A percentile compares a stretch with the other conserved stretches of the same genome.
Conservation (phyloP, 2,797 vertebrate species). For the Pseudochirops corinnae region DNA sequence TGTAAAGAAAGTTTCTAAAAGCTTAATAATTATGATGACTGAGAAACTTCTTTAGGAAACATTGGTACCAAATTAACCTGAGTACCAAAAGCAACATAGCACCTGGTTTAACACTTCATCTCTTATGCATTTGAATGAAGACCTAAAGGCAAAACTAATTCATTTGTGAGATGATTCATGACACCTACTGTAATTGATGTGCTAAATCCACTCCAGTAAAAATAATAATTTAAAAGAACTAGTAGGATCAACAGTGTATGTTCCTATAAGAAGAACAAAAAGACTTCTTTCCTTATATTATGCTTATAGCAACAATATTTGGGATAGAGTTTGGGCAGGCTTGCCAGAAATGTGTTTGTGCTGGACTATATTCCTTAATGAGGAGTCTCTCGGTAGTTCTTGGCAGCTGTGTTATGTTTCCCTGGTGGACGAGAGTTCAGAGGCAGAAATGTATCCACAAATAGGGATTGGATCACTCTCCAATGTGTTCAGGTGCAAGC, state of each 20-base stretch:
- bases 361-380: not conserved
- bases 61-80: slow-evolving; percentile 20
- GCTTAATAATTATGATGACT: slow-evolving; percentile 33
- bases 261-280: not conserved
- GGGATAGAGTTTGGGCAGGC: not conserved
- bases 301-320: not conserved
- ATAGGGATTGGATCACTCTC: not conserved
- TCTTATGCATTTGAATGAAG: slow-evolving; percentile 34
- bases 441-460: not conserved
- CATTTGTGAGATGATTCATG: slow-evolving; percentile 1
- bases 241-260: not conserved
- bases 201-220: not conserved
- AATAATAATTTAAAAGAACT: not conserved
- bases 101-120: not conserved
- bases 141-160: not conserved
- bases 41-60: slow-evolving; percentile 19
- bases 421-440: not conserved
- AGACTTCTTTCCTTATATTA: not conserved
- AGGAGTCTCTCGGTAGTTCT: not conserved
- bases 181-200: not conserved
- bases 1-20: slow-evolving; percentile 31
- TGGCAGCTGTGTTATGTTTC: slow-evolving; percentile 1
- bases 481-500: slow-evolving; percentile 3
- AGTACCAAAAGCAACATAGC: slow-evolving; percentile 12
- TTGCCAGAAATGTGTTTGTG: not conserved